These are phyloP conservation scores for Chaetorhynchus papuensis DNA, from an alignment of 2,113 vertebrate species.

Conservation along the genomic window DNA sequence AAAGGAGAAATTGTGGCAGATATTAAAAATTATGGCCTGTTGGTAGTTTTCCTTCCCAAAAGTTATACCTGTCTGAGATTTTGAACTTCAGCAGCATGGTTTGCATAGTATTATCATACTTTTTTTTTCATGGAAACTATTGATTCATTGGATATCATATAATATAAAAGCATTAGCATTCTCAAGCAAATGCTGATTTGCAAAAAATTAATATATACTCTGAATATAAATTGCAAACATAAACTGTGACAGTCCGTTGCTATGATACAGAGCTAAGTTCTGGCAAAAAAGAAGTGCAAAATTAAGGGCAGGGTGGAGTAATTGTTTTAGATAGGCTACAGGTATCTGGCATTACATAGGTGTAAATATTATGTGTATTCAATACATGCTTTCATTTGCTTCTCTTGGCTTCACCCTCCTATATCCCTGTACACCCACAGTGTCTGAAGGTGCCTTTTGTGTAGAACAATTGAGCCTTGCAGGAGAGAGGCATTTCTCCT, in stretches of 20 bases:
- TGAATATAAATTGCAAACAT: conserved; percentile 3
- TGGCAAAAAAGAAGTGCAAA: background rate
- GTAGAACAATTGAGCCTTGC: background rate
- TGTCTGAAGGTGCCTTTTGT: conserved; percentile 22
- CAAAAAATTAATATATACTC: background rate
- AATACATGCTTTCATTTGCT: background rate
- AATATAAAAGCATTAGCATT: background rate
- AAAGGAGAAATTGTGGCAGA: conserved; percentile 13
- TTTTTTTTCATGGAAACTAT: background rate
- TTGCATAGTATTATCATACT: background rate
- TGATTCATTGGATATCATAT: background rate
- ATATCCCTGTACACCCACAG: background rate
- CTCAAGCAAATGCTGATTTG: conserved; percentile 10
- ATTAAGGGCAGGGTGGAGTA: background rate
- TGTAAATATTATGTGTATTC: background rate
- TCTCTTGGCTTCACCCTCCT: background rate
- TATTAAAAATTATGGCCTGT: conserved; percentile 18
- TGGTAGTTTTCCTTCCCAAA: background rate
- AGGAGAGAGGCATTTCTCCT: background rate
- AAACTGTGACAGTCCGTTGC: background rate
- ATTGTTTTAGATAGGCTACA: background rate
- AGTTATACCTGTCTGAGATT: background rate
- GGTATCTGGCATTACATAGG: background rate
- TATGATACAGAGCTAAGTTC: background rate
- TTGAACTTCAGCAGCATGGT: background rate